A percentile compares a stretch with the other conserved stretches of the same genome.
These are phyloP conservation scores for Rhabdophis nuchalis DNA, from an alignment of 2,797 vertebrate species.

Conservation along the genomic window DNA sequence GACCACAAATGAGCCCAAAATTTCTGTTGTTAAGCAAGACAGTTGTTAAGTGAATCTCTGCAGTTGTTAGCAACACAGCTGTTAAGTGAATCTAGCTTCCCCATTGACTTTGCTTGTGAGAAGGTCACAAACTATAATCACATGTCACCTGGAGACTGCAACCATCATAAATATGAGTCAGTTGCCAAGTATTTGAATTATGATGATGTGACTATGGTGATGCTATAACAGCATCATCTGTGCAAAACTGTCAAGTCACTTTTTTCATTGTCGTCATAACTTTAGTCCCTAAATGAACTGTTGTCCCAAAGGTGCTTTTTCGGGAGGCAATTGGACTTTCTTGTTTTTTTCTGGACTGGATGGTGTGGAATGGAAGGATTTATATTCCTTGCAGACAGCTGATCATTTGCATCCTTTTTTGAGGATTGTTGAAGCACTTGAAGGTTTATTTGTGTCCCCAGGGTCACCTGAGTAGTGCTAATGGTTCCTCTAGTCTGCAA, in stretches of 20 bases:
- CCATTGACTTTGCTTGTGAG: neutral
- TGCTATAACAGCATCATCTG: too few species aligned
- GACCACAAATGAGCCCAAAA: neutral
- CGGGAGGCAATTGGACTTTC: too few species aligned
- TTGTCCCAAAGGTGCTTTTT: neutral
- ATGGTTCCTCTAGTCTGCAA: too few species aligned
- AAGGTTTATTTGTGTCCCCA: too few species aligned
- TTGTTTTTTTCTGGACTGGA: too few species aligned
- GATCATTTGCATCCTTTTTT: too few species aligned
- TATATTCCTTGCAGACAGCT: too few species aligned
- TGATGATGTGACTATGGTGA: too few species aligned
- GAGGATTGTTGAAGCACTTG: too few species aligned
- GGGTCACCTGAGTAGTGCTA: too few species aligned
- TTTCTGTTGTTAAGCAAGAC: neutral
- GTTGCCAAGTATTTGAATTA: neutral
- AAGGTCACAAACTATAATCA: neutral
- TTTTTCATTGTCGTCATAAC: neutral
- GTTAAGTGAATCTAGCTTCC: neutral
- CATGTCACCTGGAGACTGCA: neutral
- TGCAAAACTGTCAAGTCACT: too few species aligned
- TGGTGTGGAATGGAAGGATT: too few species aligned
- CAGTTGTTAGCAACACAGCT: neutral
- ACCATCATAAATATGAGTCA: neutral
- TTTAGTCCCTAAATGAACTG: neutral
- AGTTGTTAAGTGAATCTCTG: neutral